A percentile compares a stretch with the other conserved stretches of the same genome.
Evolutionary conservation across 1,140 invertebrate species (phyloP).

Genomic region (Spodoptera litura): DNA sequence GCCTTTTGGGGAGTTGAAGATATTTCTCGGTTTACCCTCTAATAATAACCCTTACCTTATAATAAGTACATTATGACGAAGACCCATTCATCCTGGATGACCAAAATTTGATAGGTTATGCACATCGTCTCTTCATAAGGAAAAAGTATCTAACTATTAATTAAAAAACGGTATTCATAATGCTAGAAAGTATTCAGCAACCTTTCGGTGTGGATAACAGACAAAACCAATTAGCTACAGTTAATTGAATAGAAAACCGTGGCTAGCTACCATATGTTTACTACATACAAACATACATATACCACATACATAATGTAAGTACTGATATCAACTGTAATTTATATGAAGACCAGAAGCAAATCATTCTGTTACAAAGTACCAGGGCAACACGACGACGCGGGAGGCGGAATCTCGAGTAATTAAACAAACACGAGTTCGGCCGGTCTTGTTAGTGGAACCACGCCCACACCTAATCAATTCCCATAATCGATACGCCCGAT

Average conservation of each 20-base stretch:
- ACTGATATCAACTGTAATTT: constrained; percentile 30
- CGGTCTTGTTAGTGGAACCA: constrained; percentile 66
- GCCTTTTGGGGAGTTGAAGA: too few relatives aligned
- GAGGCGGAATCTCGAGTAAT: constrained; percentile 68
- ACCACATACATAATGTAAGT: not conserved
- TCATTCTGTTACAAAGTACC: constrained; percentile 46
- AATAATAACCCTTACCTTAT: too few relatives aligned
- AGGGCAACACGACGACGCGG: constrained; percentile 47
- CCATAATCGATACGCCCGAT: constrained; percentile 69
- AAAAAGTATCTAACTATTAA: too few relatives aligned
- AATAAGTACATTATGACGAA: too few relatives aligned
- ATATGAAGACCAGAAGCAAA: constrained; percentile 67
- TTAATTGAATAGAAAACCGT: not conserved
- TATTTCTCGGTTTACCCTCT: too few relatives aligned
- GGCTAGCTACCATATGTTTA: not conserved
- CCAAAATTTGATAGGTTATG: too few relatives aligned
- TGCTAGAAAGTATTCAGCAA: not conserved
- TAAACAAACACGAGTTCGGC: constrained; percentile 74
- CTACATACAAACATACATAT: not conserved
- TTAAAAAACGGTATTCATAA: too few relatives aligned
- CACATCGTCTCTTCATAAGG: too few relatives aligned
- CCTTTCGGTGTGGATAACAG: not conserved
- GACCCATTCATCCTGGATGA: too few relatives aligned
- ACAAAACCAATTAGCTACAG: not conserved
- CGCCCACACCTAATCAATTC: constrained; percentile 77